Conservation (phyloP, 1,140 invertebrate genomes). For the Episyrphus balteatus region DNA sequence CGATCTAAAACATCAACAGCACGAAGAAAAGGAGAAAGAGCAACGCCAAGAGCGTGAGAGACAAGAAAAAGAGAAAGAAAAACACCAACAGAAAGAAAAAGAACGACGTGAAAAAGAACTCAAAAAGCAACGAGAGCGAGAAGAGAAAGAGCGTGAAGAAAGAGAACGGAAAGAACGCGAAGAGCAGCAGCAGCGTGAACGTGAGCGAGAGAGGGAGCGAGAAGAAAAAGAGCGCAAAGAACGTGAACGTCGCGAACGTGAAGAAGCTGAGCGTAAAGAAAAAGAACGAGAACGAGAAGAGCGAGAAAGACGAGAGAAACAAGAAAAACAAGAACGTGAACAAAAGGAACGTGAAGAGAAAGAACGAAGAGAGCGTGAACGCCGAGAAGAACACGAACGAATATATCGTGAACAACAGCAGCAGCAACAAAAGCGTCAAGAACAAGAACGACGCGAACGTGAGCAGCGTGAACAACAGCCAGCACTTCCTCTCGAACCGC, state of each 20-base stretch:
- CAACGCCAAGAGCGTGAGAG: constrained; percentile 18
- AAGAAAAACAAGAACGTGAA: constrained; percentile 28
- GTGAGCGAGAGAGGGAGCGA: constrained; percentile 28
- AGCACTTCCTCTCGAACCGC: constrained; percentile 12
- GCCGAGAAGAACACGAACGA: constrained; percentile 34
- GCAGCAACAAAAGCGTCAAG: constrained; percentile 39
- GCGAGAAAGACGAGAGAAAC: constrained; percentile 22
- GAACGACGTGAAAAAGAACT: constrained; percentile 11
- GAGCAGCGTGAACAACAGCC: constrained; percentile 34
- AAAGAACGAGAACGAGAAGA: constrained; percentile 43
- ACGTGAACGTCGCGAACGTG: constrained; percentile 13
- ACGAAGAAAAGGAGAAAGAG: constrained; percentile 26
- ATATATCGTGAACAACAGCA: constrained; percentile 13
- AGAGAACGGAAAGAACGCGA: constrained; percentile 26
- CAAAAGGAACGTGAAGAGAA: constrained; percentile 27
- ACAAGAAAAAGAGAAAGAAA: constrained; percentile 8
- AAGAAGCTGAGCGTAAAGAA: constrained; percentile 36
- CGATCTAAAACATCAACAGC: constrained; percentile 16
- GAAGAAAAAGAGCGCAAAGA: constrained; percentile 36
- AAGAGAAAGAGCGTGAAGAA: constrained; percentile 23
- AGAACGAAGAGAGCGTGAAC: constrained; percentile 34
- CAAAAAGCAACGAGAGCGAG: constrained; percentile 13
- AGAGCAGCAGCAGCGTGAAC: constrained; percentile 23
- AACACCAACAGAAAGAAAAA: constrained; percentile 12
- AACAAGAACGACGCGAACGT: constrained; percentile 36